Conservation (phyloP, 2,888 invertebrate species). For the Lydus trimaculatus region DNA sequence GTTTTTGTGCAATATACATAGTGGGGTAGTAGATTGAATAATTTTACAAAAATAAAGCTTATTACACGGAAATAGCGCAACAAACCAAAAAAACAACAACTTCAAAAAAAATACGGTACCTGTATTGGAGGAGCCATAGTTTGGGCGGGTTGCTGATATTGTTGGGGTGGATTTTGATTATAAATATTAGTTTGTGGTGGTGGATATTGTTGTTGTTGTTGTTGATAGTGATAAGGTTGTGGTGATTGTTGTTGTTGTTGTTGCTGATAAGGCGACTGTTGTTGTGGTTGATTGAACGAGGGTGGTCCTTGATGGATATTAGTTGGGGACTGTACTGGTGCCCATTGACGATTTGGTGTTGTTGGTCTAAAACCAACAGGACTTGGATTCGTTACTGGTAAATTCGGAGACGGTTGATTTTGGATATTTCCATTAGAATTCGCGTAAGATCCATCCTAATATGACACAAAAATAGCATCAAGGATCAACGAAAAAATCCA, state of each 20-base stretch:
- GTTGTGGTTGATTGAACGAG: slow-evolving; percentile 19
- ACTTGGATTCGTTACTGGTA: slow-evolving; percentile 50
- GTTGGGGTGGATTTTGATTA: slow-evolving; percentile 23
- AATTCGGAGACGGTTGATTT: slow-evolving; percentile 53
- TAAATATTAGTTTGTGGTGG: slow-evolving; percentile 19
- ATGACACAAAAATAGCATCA: slow-evolving; percentile 37
- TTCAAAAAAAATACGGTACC: slow-evolving; percentile 19
- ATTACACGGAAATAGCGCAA: background rate
- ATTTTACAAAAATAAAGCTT: background rate
- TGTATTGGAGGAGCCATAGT: slow-evolving; percentile 23
- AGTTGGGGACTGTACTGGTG: slow-evolving; percentile 61
- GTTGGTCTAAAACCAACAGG: slow-evolving; percentile 49
- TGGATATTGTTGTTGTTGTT: slow-evolving; percentile 37
- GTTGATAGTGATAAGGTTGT: slow-evolving; percentile 32
- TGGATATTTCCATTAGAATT: slow-evolving; percentile 41
- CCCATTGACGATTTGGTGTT: slow-evolving; percentile 59
- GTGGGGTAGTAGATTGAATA: background rate
- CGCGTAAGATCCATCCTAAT: slow-evolving; percentile 56
- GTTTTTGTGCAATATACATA: background rate
- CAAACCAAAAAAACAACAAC: background rate
- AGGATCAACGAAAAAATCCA: slow-evolving; percentile 16
- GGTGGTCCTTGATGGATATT: slow-evolving; percentile 43
- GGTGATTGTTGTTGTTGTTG: slow-evolving; percentile 31
- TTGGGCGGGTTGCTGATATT: slow-evolving; percentile 30
- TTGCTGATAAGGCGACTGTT: slow-evolving; percentile 34